Percentiles rank a stretch among this genome's conserved stretches.
phyloP scores from a whole-genome alignment of 2,888 invertebrate species.

The Aphrophora alni region DNA sequence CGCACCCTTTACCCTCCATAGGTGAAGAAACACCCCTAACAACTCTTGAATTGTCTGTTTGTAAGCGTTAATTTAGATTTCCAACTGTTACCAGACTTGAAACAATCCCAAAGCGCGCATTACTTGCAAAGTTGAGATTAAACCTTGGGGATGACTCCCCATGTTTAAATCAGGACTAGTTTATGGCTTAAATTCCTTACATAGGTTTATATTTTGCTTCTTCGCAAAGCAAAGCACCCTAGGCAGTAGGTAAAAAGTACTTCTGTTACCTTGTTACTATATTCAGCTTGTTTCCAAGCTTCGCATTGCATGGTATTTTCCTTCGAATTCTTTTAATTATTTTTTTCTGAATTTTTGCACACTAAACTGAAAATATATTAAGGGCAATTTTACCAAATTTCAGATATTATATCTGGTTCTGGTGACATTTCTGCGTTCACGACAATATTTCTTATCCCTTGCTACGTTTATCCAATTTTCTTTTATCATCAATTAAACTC shows the following conservation, averaged over 20 bases:
- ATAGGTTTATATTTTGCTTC: background rate
- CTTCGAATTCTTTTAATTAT: no score
- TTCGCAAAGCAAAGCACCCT: background rate
- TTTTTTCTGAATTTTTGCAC: no score
- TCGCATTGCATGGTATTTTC: no score
- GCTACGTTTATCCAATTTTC: no score
- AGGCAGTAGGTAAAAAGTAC: background rate
- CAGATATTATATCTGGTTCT: no score
- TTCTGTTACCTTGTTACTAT: background rate
- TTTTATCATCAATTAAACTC: no score
- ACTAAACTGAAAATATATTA: no score
- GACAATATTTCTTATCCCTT: no score
- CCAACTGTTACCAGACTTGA: background rate
- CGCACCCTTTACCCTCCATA: background rate
- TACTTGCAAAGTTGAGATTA: background rate
- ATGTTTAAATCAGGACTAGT: background rate
- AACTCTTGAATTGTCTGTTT: background rate
- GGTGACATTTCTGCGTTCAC: no score
- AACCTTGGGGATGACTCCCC: background rate
- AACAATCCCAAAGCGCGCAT: background rate
- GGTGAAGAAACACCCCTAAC: background rate
- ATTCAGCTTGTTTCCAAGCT: no score
- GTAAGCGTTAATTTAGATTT: background rate
- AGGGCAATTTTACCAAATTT: no score
- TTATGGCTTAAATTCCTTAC: background rate